Base-by-base conservation (phyloP, 2,113 vertebrate genomes). In the Hyperopisus bebe region DNA sequence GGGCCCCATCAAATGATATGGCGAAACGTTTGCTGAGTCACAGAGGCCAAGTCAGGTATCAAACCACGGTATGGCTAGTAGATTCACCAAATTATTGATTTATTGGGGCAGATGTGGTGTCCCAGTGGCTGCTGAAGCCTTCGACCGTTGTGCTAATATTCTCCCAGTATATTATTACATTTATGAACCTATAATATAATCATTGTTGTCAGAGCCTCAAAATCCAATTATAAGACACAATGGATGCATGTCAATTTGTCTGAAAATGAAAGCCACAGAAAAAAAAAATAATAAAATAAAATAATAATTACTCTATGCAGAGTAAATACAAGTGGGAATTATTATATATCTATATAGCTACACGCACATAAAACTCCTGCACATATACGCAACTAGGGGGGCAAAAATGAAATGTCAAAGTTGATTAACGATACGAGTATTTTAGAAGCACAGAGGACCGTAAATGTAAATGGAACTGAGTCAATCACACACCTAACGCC, bases 381-480 rank as follows among this genome's bases (percentile, higher is more conserved):
- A 89, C 91, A 90, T 91, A 90, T 48, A 39, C 19, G 82, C n/a
- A 24, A 55, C 85, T 53, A 11, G 87, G 44, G 27, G 53, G 90
- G 87, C 88, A 82, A 90, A 89, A 89, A 91, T 93, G 88, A 92
- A 90, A 91, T 62, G 19, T 88, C 70, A 92, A 89, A 92, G 90
- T 90, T 93, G 91, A 93, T 94, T 92, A 93, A 89, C 77, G 9
- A 55, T 80, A 89, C 88, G 92, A 90, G 94, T 92, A 90, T 86
- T 92, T 93, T 91, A 91, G 89, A 77, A 48, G 50, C 55, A 74
- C 58, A 27, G 27, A 90, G 89, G 88, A 90, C 89, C 86, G 90
- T 89, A 90, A 92, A 91, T 91, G 91, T 88, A 92, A 89, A 91
- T 91, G 87, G 86, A 84, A 90, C 82, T 77, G 88, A 89, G 89